Base-by-base conservation (phyloP, 2,113 vertebrate genomes). In the Pteruthius melanotis region DNA sequence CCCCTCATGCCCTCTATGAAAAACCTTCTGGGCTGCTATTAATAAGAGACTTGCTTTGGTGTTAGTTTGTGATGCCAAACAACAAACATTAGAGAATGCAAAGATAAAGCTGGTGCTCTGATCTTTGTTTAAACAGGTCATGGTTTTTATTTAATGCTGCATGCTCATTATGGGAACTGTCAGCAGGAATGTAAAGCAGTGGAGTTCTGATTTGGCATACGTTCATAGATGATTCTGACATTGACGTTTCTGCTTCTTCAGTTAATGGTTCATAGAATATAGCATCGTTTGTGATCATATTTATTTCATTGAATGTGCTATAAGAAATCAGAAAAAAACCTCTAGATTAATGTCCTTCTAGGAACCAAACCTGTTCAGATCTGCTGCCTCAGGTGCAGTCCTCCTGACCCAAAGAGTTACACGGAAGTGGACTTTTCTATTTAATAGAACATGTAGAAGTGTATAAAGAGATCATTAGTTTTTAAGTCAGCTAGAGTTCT, bases 61-160 rank as follows among this genome's bases (percentile, higher is more conserved):
- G 23, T 84, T 88, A 75, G 68, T 56, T 92, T 87, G 80, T 70
- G 71, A 54, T 93, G 70, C 44, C 68, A 76, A 76, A 75, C 83
- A 84, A 75, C 85, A 91, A 85, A 82, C 65, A 72, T n/a, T 20
- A 81, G 61, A 84, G 65, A 76, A 45, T 20, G 49, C 72, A 61
- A 59, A 89, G 90, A 83, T 92, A 78, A 89, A 90, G 60, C 80
- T 81, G 37, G 49, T 1, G 13, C 85, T 95, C 85, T 92, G 85
- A 94, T 97, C 88, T 95, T 84, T 94, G 52, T 94, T 94, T 88
- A 94, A 94, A 87, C 91, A 94, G 84, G 83, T 94, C 83, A 81
- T 93, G 66, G 3, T 78, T 95, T 94, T 97, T 86, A 64, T 91
- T 96, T 92, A 90, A 89, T 66, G 47, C 69, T 86, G 53, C 15